Percentiles rank a stretch among this genome's conserved stretches.
Evolutionary conservation across 2,113 vertebrate genomes (phyloP).

Genomic region (Lanius ludovicianus): DNA sequence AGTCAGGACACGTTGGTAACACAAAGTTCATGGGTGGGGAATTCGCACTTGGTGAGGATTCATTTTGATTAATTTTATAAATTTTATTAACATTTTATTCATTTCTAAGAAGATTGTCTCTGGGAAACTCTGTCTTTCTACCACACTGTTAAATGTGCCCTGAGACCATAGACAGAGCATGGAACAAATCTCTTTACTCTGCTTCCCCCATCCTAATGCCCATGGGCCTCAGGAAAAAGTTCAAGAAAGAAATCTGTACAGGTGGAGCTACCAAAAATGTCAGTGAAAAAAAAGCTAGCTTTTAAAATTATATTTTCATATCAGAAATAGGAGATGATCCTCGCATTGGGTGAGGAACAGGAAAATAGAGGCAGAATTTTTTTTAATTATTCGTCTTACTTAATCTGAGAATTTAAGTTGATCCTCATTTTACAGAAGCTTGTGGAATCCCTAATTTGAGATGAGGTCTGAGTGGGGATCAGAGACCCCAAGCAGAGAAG

Average conservation of each 20-base stretch:
- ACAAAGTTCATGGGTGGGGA: not conserved
- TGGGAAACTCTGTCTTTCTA: not conserved
- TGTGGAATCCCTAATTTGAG: conserved; percentile 44
- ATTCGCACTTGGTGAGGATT: not conserved
- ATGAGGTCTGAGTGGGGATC: conserved; percentile 41
- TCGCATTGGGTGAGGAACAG: not conserved
- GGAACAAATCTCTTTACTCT: not conserved
- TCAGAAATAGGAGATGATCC: conserved; percentile 25
- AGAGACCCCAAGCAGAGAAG: conserved; percentile 56
- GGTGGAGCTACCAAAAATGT: not conserved
- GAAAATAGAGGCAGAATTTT: conserved; percentile 33
- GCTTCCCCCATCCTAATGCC: not conserved
- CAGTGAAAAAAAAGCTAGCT: not conserved
- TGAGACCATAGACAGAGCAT: not conserved
- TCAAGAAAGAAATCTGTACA: not conserved
- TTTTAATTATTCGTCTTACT: conserved; percentile 53
- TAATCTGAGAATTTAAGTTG: conserved; percentile 60
- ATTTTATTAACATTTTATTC: not conserved
- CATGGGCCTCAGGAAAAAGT: not conserved
- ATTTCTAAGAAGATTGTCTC: not conserved
- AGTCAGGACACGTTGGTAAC: not conserved
- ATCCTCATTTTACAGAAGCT: conserved; percentile 55
- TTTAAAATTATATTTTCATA: not conserved
- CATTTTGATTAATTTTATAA: not conserved
- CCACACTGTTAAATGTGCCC: not conserved